Evolutionary conservation across 2,888 invertebrate species (phyloP).

Genomic region (Pristionchus maxplancki): DNA sequence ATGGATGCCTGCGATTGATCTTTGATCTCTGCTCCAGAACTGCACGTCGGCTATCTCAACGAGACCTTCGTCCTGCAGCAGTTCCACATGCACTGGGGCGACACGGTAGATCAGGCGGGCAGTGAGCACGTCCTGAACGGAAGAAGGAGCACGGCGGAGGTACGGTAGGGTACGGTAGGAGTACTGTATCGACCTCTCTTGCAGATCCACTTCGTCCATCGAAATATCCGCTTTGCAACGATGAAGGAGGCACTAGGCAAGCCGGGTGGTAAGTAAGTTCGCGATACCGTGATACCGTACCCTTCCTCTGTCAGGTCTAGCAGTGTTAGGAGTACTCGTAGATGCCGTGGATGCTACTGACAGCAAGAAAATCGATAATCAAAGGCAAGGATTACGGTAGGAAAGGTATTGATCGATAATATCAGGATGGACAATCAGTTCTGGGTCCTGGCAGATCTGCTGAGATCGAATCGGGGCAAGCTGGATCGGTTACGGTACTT

Average conservation of each 20-base stretch:
- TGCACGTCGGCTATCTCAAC: conserved; percentile 27
- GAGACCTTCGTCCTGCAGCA: conserved; percentile 33
- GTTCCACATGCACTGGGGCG: conserved; percentile 38
- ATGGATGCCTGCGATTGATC: not conserved
- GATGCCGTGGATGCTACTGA: not conserved
- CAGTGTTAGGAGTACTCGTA: not conserved
- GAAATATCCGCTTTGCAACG: not conserved
- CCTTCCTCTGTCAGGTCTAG: not conserved
- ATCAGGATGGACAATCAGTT: not conserved
- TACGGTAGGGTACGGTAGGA: not conserved
- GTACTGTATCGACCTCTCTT: not conserved
- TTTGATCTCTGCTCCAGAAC: conserved; percentile 12
- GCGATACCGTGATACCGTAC: not conserved
- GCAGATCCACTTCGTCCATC: conserved; percentile 45
- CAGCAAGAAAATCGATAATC: not conserved
- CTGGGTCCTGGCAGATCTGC: not conserved
- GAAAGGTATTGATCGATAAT: not conserved
- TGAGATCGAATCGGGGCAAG: not conserved
- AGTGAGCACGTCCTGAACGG: conserved; percentile 42
- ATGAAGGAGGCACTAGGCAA: conserved; percentile 17
- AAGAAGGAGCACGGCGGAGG: conserved; percentile 32
- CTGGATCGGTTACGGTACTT: not conserved
- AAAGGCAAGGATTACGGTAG: not conserved
- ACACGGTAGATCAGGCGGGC: conserved; percentile 24
- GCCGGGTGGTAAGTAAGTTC: not conserved